phyloP scores from a whole-genome alignment of 1,140 invertebrate species.

The Temnothorax longispinosus region DNA sequence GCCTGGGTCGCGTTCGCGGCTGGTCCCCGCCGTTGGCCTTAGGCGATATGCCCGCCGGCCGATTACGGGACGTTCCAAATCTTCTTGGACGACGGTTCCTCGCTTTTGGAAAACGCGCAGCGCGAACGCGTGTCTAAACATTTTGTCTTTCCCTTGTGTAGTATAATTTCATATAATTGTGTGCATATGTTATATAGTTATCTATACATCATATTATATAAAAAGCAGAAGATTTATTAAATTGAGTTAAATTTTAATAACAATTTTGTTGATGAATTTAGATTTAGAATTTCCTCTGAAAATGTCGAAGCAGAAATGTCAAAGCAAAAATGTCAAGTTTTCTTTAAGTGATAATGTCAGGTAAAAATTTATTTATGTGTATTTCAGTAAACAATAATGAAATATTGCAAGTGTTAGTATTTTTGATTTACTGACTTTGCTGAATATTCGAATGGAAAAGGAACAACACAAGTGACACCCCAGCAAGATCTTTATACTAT shows the following conservation, averaged over 20 bases:
- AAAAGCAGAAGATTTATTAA: not conserved
- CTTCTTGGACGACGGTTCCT: not conserved
- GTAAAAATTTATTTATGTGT: not conserved
- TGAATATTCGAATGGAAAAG: not conserved
- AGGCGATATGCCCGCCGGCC: conserved; percentile 20
- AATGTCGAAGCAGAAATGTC: not conserved
- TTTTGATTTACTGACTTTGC: not conserved
- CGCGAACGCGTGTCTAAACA: not conserved
- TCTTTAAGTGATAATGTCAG: not conserved
- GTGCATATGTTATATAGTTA: not conserved
- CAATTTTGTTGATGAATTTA: not conserved
- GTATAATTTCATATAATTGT: not conserved
- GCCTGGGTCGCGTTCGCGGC: conserved; percentile 46
- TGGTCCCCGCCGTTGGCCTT: conserved; percentile 52
- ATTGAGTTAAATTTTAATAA: not conserved
- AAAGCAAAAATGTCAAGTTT: no score
- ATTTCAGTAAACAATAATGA: not conserved
- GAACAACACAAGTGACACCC: not conserved
- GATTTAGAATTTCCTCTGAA: not conserved
- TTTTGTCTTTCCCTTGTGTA: not conserved
- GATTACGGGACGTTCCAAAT: conserved; percentile 39
- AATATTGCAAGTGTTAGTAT: not conserved
- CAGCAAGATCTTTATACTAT: conserved; percentile 7
- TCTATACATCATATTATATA: not conserved
- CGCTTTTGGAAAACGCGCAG: conserved; percentile 12